Base-by-base conservation (phyloP, 92 coral and sea anemone genomes). In the Epizoanthus ramosus region DNA sequence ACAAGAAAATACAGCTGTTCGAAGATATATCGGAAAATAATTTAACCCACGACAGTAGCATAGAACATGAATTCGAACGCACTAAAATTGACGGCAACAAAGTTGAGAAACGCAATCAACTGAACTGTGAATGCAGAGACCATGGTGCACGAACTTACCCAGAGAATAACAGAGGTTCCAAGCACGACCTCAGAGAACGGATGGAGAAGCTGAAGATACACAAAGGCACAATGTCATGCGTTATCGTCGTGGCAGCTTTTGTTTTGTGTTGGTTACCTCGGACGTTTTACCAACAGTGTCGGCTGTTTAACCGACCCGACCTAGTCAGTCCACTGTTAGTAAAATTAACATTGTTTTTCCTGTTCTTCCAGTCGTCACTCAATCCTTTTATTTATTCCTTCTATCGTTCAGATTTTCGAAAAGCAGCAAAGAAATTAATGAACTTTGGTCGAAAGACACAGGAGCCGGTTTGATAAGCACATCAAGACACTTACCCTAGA, bases 181-280 rank as follows among this genome's bases (percentile, higher is more conserved):
- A 23, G 37, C 68, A 75, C 8, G 16, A 6, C n/a, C 57, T 37
- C 31, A 75, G n/a, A 59, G 68, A 59, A 37, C 23, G 53, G 18
- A 68, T 21, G 57, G 85, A 82, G 12, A 24, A 74, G 10, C 25
- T 76, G n/a, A 75, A 79, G 41, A 73, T 79, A 54, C 87, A 80
- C 3, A 85, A 89, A 69, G 95, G 95, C 16, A 92, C 95, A 3
- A 70, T 89, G 79, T 84, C 95, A 1, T 92, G 95, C 19, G 87
- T 92, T 1, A 63, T 73, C 1, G 90, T 92, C 7, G 92, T 87
- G 0, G 35, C 90, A 0, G 91, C 89, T 3, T 92, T 92, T 80
- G 57, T 92, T 21, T 4, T 79, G 14, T 89, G 91, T 28, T 92
- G 95, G 95, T 45, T 92, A 25, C 95, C 95, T 0, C 87, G 95